A percentile compares a stretch with the other conserved stretches of the same genome.
phyloP scores from a whole-genome alignment of 2,888 invertebrate species.

The Troides helena region DNA sequence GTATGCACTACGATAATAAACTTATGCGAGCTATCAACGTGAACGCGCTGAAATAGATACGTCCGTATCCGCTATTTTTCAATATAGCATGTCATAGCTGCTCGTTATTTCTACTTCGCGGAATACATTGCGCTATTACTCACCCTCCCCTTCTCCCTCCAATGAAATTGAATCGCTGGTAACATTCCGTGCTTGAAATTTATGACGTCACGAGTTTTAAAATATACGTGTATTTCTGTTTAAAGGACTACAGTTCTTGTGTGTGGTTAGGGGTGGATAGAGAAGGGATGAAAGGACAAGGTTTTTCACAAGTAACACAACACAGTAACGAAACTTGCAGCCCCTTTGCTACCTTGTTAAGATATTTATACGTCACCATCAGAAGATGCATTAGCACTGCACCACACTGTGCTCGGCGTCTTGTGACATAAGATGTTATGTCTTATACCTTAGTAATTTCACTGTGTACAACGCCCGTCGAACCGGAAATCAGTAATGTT shows the following conservation, averaged over 20 bases:
- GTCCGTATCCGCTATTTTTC: conserved; percentile 8
- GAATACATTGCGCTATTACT: conserved; percentile 11
- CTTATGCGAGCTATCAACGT: background rate
- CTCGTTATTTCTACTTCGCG: conserved; percentile 17
- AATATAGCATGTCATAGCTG: conserved; percentile 8
- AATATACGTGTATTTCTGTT: background rate
- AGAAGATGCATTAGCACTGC: too few relatives aligned
- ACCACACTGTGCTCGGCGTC: too few relatives aligned
- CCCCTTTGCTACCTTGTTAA: too few relatives aligned
- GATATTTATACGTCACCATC: too few relatives aligned
- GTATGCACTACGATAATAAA: background rate
- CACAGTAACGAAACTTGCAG: too few relatives aligned
- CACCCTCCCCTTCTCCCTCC: background rate
- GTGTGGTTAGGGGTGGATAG: too few relatives aligned
- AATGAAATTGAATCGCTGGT: conserved; percentile 3
- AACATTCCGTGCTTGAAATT: background rate
- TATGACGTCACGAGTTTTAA: conserved; percentile 3
- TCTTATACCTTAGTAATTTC: too few relatives aligned
- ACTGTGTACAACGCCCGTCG: too few relatives aligned
- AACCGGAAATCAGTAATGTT: too few relatives aligned
- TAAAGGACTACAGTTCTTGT: too few relatives aligned
- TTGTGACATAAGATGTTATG: too few relatives aligned
- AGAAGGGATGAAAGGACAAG: background rate
- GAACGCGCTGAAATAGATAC: background rate
- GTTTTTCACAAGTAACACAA: background rate